A percentile compares a stretch with the other conserved stretches of the same genome.
Evolutionary conservation across 2,113 vertebrate genomes (phyloP).

Genomic region (human): GRCh38 chr6:152526501-152527000

Average conservation of each 20-base stretch:
- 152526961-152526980: neutral
- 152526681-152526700: rapidly evolving
- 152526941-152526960: neutral
- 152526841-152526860: neutral
- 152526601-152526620: neutral
- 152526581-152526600: rapidly evolving
- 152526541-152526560: neutral
- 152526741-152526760: neutral
- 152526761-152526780: neutral
- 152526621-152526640: rapidly evolving
- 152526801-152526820: rapidly evolving
- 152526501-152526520: neutral
- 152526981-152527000: neutral
- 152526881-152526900: neutral
- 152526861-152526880: neutral
- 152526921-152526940: neutral
- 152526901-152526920: neutral
- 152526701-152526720: neutral
- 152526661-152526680: rapidly evolving
- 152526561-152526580: neutral
- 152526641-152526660: neutral
- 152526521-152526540: too few species aligned
- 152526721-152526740: neutral
- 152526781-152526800: neutral
- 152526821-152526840: neutral